phyloP scores from a whole-genome alignment of 2,797 vertebrate species.

The Enteromius argenteus region DNA sequence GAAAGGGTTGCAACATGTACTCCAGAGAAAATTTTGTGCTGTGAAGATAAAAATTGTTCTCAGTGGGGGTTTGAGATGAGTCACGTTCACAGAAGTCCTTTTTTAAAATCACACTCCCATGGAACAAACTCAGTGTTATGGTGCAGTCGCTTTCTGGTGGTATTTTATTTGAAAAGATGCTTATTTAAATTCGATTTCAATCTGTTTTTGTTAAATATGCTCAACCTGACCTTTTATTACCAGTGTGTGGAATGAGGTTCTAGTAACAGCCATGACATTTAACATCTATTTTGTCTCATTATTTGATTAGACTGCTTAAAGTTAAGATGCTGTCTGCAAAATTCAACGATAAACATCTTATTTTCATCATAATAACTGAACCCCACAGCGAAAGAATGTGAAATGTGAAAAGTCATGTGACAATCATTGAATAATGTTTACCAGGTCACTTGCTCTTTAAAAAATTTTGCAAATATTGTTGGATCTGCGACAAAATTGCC shows the following conservation, averaged over 20 bases:
- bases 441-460: background rate
- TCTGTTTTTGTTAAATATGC: background rate
- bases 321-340: background rate
- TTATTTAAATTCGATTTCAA: background rate
- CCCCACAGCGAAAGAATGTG: background rate
- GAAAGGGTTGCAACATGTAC: conserved; percentile 7
- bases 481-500: background rate
- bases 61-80: conserved; percentile 41
- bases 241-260: background rate
- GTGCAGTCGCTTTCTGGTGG: background rate
- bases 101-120: conserved; percentile 1
- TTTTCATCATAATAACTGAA: background rate
- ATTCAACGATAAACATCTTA: background rate
- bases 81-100: conserved; percentile 33
- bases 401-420: background rate
- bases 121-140: background rate
- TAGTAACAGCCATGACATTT: background rate
- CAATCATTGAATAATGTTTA: background rate
- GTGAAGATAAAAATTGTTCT: conserved; percentile 42
- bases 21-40: conserved; percentile 30
- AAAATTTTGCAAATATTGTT: background rate
- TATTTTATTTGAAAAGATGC: background rate
- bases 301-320: conserved; percentile 9
- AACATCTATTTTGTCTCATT: background rate
- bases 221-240: background rate